Conservation (phyloP, 2,888 invertebrate genomes). For the Drosophila stalkeri region DNA sequence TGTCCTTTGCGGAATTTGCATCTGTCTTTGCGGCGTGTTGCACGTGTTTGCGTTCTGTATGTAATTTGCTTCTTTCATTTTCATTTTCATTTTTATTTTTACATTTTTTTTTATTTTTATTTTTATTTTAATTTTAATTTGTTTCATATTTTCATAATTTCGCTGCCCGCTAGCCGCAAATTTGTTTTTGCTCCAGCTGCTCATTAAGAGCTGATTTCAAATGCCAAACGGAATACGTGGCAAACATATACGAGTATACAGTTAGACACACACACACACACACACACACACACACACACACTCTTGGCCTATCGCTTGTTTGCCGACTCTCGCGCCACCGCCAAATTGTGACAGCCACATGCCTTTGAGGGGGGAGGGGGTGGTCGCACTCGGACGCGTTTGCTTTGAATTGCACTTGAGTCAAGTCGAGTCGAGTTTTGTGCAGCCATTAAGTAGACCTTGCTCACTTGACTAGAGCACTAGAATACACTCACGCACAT, state of each 20-base stretch:
- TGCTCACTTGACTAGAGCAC: conserved; percentile 14
- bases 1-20: conserved; percentile 65
- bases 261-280: not conserved
- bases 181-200: conserved; percentile 41
- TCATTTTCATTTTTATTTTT: conserved; percentile 9
- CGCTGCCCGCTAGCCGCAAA: conserved; percentile 16
- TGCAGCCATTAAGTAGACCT: conserved; percentile 16
- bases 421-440: conserved; percentile 19
- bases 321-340: not conserved
- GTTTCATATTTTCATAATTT: conserved; percentile 59
- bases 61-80: conserved; percentile 25
- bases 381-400: conserved; percentile 24
- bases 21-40: conserved; percentile 47
- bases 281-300: not conserved
- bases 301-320: not conserved
- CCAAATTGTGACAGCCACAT: conserved; percentile 19
- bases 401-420: conserved; percentile 20
- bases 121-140: conserved; percentile 15
- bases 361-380: conserved; percentile 9
- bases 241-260: too few species aligned
- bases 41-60: not conserved
- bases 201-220: conserved; percentile 53
- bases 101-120: conserved; percentile 35
- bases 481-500: not conserved
- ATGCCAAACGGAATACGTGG: not conserved